Conservation (phyloP, 1,140 invertebrate genomes). For the Cydia fagiglandana region DNA sequence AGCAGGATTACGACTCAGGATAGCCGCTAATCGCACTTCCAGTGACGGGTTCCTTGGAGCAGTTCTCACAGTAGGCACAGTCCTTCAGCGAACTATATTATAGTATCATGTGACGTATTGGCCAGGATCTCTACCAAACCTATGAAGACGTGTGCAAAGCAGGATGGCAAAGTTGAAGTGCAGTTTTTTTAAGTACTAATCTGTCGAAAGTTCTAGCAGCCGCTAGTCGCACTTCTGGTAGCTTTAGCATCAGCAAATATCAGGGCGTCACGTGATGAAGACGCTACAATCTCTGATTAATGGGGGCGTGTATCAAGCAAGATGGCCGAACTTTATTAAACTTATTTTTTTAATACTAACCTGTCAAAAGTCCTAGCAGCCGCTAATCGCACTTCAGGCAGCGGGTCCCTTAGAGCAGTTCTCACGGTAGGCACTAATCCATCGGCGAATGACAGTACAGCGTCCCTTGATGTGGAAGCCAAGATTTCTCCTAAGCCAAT, state of each 20-base stretch:
- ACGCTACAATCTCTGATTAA: slow-evolving; percentile 99
- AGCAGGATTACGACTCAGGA: slow-evolving; percentile 78
- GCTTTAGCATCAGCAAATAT: slow-evolving; percentile 90
- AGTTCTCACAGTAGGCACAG: slow-evolving; percentile 96
- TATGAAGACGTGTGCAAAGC: slow-evolving; percentile 88
- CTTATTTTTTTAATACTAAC: slow-evolving; percentile 5
- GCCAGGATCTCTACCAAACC: slow-evolving; percentile 99
- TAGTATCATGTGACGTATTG: slow-evolving; percentile 95
- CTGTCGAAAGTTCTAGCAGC: slow-evolving; percentile 98
- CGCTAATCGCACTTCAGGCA: slow-evolving; percentile 95
- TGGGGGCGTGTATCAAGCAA: slow-evolving; percentile 76
- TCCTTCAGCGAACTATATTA: too few relatives aligned
- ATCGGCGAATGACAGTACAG: slow-evolving; percentile 96
- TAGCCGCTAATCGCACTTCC: slow-evolving; percentile 92
- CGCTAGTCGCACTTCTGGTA: slow-evolving; percentile 95
- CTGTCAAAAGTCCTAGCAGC: slow-evolving; percentile 98
- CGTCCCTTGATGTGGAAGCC: slow-evolving; percentile 96
- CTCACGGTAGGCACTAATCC: slow-evolving; percentile 98
- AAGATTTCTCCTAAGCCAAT: slow-evolving; percentile 99
- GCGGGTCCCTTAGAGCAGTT: slow-evolving; percentile 94
- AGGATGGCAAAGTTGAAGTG: too few relatives aligned
- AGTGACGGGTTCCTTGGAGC: slow-evolving; percentile 95
- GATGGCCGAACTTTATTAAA: background rate
- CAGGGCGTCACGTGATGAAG: slow-evolving; percentile 97
- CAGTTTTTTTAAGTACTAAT: too few relatives aligned